Evolutionary conservation across 2,888 invertebrate species (phyloP), one percentile per base, ranked within the genome.

Genomic region (Stenchaetothrips biformis): DNA sequence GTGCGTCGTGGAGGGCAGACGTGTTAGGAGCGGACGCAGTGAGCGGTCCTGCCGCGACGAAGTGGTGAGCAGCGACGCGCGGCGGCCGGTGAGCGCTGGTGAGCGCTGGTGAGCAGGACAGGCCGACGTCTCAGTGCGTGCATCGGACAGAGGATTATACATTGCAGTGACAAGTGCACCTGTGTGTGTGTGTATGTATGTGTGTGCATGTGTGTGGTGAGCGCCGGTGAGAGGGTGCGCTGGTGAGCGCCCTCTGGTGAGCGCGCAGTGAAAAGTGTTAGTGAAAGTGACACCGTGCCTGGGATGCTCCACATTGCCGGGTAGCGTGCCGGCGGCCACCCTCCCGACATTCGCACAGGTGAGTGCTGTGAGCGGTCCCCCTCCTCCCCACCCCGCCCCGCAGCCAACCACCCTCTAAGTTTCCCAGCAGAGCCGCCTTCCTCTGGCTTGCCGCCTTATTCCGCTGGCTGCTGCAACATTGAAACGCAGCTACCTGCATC

Each of bases 291-390:
- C 53, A 9, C 21, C 67, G 9, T 25, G 7, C 21, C 11, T n/a
- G 67, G 67, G 67, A 74, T 74, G 67, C 8, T 21, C 25, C 18
- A 0, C 53, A 74, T 11, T 6, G 59, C 59, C 67, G 67, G 16
- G 53, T 53, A 53, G 53, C 53, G 13, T 13, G 16, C 53, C 53
- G 53, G 53, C 53, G 67, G 25, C 37, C 37, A 37, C 1, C n/a
- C 67, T 74, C 67, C 21, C 21, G 25, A 21, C 67, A 74, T 74
- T 74, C 67, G 67, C 9, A 74, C 67, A 74, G 67, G 67, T 74
- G 67, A 74, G 67, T 4, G 21, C 37, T 37, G 37, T 37, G 67
- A 67, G 67, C 21, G 9, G 67, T 7, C 7, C 67, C 67, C 7
- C 67, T 67, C 21, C 67, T 3, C 7, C 7, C 67, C 21, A 0